Evolutionary conservation across 1,140 invertebrate species (phyloP).

Genomic region (Cyclargus thomasi): DNA sequence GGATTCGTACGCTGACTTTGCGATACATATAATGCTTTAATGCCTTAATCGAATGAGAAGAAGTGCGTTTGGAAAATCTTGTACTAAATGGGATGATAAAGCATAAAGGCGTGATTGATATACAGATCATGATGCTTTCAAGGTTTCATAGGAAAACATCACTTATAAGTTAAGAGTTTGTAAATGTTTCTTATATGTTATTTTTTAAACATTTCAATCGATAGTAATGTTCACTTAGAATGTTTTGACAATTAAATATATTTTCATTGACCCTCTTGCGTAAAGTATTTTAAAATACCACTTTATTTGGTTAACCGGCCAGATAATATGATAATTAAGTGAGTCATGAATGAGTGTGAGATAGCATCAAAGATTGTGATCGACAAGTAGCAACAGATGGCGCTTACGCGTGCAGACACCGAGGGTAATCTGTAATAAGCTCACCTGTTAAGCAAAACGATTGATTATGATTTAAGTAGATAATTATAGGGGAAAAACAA

Average conservation of each 20-base stretch:
- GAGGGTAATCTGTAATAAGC: conserved; percentile 53
- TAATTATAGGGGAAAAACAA: not conserved
- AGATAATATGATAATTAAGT: conserved; percentile 35
- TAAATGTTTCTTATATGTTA: not conserved
- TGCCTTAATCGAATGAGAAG: conserved; percentile 44
- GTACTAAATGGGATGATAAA: conserved; percentile 31
- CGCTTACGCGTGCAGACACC: conserved; percentile 43
- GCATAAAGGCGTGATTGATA: conserved; percentile 27
- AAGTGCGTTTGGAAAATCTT: conserved; percentile 42
- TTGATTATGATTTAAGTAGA: not conserved
- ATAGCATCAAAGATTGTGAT: conserved; percentile 40
- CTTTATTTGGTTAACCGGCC: conserved; percentile 23
- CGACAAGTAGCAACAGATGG: conserved; percentile 49
- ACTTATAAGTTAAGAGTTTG: conserved; percentile 2
- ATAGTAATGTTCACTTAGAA: too few relatives aligned
- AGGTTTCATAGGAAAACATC: not conserved
- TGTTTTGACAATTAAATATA: not conserved
- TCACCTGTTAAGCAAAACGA: conserved; percentile 41
- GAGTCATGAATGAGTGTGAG: conserved; percentile 35
- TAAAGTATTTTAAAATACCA: conserved; percentile 6
- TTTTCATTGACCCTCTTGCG: not conserved
- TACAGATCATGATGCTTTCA: not conserved
- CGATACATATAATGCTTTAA: conserved; percentile 37
- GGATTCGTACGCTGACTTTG: conserved; percentile 38
- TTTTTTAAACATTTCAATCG: not conserved